These are phyloP conservation scores for Drosophila pallidifrons DNA, from an alignment of 1,140 invertebrate genomes.

Conservation along the genomic window DNA sequence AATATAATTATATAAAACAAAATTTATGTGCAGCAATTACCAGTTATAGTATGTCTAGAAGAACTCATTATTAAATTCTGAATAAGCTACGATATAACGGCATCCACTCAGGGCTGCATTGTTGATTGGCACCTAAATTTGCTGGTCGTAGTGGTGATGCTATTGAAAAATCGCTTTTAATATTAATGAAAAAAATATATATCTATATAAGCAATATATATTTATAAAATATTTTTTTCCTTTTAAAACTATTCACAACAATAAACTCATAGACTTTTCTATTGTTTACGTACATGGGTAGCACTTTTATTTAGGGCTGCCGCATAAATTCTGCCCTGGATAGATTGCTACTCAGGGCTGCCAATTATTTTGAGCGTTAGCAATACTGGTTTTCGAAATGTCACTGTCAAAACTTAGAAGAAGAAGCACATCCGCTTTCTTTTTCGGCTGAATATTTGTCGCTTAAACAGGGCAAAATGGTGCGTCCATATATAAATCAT, in stretches of 20 bases:
- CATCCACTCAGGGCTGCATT: background rate
- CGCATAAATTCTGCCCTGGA: background rate
- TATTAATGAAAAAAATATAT: no score
- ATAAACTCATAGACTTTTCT: no score
- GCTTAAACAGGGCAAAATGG: constrained; percentile 76
- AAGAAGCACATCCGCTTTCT: constrained; percentile 64
- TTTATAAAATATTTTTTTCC: no score
- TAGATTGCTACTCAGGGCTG: background rate
- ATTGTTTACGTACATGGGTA: constrained; percentile 6
- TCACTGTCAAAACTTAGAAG: constrained; percentile 36
- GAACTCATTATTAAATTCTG: constrained; percentile 39
- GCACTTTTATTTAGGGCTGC: constrained; percentile 40
- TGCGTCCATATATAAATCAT: constrained; percentile 61
- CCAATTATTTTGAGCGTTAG: background rate
- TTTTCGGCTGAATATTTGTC: constrained; percentile 69
- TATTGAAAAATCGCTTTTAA: no score
- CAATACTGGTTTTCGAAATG: constrained; percentile 42
- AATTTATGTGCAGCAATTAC: constrained; percentile 38
- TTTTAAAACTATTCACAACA: no score
- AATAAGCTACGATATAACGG: background rate
- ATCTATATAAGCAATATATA: no score
- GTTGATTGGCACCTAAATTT: no score
- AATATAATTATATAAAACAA: background rate
- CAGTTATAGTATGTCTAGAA: constrained; percentile 42
- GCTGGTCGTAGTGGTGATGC: no score